Percentiles rank a stretch among this genome's conserved stretches.
Evolutionary conservation across 2,113 vertebrate genomes (phyloP).

Genomic region (Myrmecobius fasciatus): DNA sequence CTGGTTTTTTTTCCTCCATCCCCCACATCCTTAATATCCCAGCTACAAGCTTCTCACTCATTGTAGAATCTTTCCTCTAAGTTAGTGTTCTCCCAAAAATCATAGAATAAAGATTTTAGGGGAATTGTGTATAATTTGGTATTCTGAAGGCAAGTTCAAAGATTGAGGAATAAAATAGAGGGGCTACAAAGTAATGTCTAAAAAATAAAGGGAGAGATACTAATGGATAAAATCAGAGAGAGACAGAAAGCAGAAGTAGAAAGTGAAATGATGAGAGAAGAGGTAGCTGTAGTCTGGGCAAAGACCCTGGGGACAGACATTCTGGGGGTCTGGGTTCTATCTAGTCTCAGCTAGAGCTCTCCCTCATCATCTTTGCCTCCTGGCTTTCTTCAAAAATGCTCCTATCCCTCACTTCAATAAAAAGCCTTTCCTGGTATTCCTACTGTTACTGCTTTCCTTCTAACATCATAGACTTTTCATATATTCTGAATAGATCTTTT

Average conservation of each 20-base stretch:
- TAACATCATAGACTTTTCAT: background rate
- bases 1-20: background rate
- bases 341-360: background rate
- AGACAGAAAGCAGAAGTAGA: background rate
- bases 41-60: background rate
- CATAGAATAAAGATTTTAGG: background rate
- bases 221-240: background rate
- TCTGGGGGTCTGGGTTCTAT: background rate
- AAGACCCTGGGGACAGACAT: background rate
- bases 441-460: background rate
- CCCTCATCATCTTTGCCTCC: background rate
- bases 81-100: background rate
- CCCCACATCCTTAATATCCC: background rate
- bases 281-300: accelerated
- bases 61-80: background rate
- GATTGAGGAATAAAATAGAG: background rate
- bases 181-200: background rate
- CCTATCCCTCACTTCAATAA: background rate
- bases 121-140: background rate
- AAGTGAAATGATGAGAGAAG: background rate
- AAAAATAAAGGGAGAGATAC: background rate
- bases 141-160: conserved; percentile 45
- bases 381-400: background rate
- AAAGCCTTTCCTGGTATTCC: background rate
- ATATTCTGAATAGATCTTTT: background rate